Percentiles rank a stretch among this genome's conserved stretches.
These are phyloP conservation scores for Buceros bicornis DNA, from an alignment of 2,797 vertebrate genomes.

Conservation along the genomic window DNA sequence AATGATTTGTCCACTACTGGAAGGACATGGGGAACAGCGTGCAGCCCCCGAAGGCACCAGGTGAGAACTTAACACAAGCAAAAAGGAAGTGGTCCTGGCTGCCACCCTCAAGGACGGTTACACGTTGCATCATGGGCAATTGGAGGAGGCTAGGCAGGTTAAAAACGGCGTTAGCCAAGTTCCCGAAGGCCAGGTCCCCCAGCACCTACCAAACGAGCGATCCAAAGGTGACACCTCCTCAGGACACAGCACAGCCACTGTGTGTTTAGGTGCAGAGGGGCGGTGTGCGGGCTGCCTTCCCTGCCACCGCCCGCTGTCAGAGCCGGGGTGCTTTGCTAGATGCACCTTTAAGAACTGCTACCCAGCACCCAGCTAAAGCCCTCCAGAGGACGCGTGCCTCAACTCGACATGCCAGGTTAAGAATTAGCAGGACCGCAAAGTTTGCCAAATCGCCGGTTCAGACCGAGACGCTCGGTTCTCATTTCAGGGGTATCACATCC, in stretches of 20 bases:
- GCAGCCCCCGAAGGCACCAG: not conserved
- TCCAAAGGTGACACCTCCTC: fast-evolving
- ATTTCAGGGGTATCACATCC: not conserved
- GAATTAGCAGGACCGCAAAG: not conserved
- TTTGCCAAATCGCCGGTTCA: not conserved
- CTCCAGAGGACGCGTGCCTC: not conserved
- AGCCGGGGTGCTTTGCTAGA: not conserved
- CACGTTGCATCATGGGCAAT: fast-evolving
- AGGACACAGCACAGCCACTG: fast-evolving
- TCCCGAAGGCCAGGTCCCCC: not conserved
- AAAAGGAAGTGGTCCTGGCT: not conserved
- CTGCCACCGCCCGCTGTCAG: fast-evolving
- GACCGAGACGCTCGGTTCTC: not conserved
- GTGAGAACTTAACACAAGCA: not conserved
- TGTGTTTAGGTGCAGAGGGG: fast-evolving
- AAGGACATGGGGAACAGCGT: not conserved
- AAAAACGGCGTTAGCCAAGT: not conserved
- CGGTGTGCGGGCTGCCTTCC: fast-evolving
- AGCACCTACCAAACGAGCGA: not conserved
- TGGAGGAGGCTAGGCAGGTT: not conserved
- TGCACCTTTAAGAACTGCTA: not conserved
- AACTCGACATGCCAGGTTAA: not conserved
- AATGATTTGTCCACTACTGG: not conserved
- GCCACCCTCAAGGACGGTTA: not conserved
- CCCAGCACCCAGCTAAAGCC: not conserved